phyloP scores from a whole-genome alignment of 2,113 vertebrate genomes.

The cat (Felis catus) region F.catus_Fca126_mat1.0 CM031418.1:136756001-136756500 shows the following conservation, averaged over 20 bases:
- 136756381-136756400: background rate
- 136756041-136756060: background rate
- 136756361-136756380: no score
- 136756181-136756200: fast-evolving
- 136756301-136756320: background rate
- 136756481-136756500: background rate
- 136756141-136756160: fast-evolving
- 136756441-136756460: background rate
- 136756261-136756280: background rate
- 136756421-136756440: fast-evolving
- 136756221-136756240: fast-evolving
- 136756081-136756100: background rate
- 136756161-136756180: fast-evolving
- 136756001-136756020: background rate
- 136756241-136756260: background rate
- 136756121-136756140: background rate
- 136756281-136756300: fast-evolving
- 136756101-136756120: background rate
- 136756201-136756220: fast-evolving
- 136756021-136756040: background rate
- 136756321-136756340: background rate
- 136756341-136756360: fast-evolving
- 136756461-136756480: background rate
- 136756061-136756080: no score
- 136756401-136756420: background rate